Conservation (phyloP, 2,888 invertebrate genomes). For the Dicyrtoma fusca region DNA sequence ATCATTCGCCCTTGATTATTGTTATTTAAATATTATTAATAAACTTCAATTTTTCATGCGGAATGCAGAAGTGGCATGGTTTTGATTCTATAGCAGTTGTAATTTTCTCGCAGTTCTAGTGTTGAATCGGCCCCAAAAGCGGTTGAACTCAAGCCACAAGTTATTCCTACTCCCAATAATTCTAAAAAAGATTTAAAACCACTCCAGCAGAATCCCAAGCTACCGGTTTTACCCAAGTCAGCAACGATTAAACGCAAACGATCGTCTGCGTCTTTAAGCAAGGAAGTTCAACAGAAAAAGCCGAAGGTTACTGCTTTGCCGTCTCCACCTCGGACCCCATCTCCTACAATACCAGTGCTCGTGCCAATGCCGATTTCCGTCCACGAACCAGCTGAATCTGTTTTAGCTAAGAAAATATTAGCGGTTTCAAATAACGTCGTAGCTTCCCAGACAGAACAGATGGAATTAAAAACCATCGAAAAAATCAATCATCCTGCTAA, state of each 20-base stretch:
- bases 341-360: not conserved
- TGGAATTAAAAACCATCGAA: too few relatives aligned
- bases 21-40: too few relatives aligned
- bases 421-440: not conserved
- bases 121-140: constrained; percentile 19
- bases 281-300: not conserved
- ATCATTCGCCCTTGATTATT: not conserved
- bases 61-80: too few relatives aligned
- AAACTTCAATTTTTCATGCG: too few relatives aligned
- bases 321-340: not conserved
- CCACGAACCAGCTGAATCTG: not conserved
- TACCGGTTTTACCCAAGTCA: not conserved
- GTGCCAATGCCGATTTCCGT: not conserved
- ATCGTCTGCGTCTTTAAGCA: not conserved
- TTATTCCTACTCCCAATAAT: not conserved
- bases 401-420: not conserved
- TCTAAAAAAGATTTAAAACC: not conserved
- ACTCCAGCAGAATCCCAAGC: not conserved
- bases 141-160: not conserved
- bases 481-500: not conserved
- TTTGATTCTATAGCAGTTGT: not conserved
- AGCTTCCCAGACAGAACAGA: not conserved
- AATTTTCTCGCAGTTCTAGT: constrained; percentile 18
- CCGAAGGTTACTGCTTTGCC: not conserved
- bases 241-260: constrained; percentile 7